Conservation (phyloP, 2,888 invertebrate genomes). For the Cephus nigrinus region DNA sequence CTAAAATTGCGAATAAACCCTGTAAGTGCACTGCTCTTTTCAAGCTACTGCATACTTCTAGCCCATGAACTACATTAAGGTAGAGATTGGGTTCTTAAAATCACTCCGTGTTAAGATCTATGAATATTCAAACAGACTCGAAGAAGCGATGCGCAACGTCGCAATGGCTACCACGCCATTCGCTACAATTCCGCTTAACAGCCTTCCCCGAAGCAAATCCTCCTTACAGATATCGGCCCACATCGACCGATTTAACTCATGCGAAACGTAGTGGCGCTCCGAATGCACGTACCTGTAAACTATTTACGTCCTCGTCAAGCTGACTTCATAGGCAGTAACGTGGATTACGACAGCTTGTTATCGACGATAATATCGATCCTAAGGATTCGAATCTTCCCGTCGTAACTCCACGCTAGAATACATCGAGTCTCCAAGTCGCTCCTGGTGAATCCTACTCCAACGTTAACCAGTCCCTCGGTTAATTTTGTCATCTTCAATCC, state of each 20-base stretch:
- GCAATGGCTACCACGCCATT: slow-evolving; percentile 14
- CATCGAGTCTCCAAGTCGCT: background rate
- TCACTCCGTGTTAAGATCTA: slow-evolving; percentile 17
- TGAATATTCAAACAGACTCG: slow-evolving; percentile 41
- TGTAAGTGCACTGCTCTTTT: too few relatives aligned
- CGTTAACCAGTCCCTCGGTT: background rate
- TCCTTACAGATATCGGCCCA: background rate
- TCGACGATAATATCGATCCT: background rate
- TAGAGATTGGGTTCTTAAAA: too few relatives aligned
- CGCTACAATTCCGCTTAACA: slow-evolving; percentile 6
- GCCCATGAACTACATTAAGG: too few relatives aligned
- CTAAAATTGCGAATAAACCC: too few relatives aligned
- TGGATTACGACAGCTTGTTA: background rate
- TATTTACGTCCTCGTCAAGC: background rate
- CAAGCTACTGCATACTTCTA: too few relatives aligned
- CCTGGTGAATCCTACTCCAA: background rate
- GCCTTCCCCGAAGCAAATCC: background rate
- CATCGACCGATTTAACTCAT: background rate
- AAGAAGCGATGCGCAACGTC: slow-evolving; percentile 13
- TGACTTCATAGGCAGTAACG: background rate
- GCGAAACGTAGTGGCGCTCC: background rate
- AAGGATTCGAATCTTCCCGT: background rate
- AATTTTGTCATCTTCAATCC: background rate
- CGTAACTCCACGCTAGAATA: background rate
- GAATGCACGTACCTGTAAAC: background rate